Base-by-base conservation (phyloP, 2,888 invertebrate species). In the Lacanobia wlatinum region DNA sequence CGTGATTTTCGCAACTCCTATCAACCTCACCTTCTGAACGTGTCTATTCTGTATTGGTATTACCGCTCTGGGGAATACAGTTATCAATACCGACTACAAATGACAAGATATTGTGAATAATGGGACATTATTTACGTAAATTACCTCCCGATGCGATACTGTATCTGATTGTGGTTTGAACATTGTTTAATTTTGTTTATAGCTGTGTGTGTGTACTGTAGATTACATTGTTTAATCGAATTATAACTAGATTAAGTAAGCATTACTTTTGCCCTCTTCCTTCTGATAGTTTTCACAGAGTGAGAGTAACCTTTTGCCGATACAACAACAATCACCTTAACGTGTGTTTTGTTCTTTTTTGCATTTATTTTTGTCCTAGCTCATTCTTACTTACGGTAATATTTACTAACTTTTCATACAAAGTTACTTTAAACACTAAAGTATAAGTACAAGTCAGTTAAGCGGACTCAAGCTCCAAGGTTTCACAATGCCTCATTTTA, bases 31-130 rank as follows among this genome's bases (percentile, higher is more conserved):
- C 40, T 73, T 74, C 64, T 72, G 63, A 8, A 0, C 1, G 0
- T 2, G 5, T 16, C 3, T 64, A 16, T 34, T 56, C 14, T 65
- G 14, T 40, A 3, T 12, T 21, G 0, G 18, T 58, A 43, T 1
- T 12, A 23, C 52, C 8, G 14, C 66, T 56, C 62, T 2, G 18
- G 59, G 63, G 56, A 68, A 61, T 48, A 53, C 40, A 21, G 18
- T 56, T 73, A 55, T 50, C 52, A 38, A 14, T 38, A 64, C 14
- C 7, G 46, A 46, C 60, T 61, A 56, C 56, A 61, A 56, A 52
- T 64, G 78, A 67, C 80, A 82, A 79, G 73, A 70, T 70, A 67
- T 52, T 40, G 34, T 73, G 66, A 82, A 70, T 84, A 79, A 82
- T 73, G 58, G 58, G 18, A 73, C 53, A 62, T 63, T 75, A 68